phyloP scores from a whole-genome alignment of 2,113 vertebrate species.

The Dolichotis patagonum region DNA sequence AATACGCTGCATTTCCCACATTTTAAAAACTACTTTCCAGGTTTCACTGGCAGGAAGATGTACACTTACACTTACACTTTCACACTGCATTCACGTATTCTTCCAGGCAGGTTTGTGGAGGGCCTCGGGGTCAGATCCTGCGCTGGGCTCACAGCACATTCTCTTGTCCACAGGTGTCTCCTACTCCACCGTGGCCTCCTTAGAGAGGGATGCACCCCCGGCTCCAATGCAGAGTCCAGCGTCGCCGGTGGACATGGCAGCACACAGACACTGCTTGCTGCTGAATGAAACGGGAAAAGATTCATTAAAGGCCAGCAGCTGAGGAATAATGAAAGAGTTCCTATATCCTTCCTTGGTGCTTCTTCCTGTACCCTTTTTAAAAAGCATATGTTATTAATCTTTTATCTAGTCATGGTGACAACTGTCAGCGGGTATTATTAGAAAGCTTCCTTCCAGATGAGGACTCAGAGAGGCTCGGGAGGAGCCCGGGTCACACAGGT shows the following conservation, averaged over 20 bases:
- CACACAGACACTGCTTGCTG: not conserved
- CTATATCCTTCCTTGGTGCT: not conserved
- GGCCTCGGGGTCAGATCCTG: accelerated
- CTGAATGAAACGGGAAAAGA: not conserved
- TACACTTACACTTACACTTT: too few relatives aligned
- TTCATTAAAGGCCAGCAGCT: not conserved
- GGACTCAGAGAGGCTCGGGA: not conserved
- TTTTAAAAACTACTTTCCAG: not conserved
- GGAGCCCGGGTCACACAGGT: not conserved
- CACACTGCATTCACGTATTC: accelerated
- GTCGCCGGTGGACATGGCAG: accelerated
- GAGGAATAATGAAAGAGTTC: not conserved
- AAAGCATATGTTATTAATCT: too few relatives aligned
- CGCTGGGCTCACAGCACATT: accelerated
- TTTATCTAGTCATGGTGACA: not conserved
- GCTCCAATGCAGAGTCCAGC: not conserved
- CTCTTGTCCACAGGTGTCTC: accelerated
- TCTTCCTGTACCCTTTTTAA: not conserved
- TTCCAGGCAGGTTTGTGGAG: not conserved
- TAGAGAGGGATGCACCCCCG: not conserved
- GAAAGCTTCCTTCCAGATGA: not conserved
- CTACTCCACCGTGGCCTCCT: not conserved
- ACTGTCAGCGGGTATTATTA: not conserved
- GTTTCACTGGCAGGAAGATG: not conserved
- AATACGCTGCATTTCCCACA: not conserved